Base-by-base conservation (phyloP, 2,113 vertebrate species). In the Petrocephalus microphthalmus region DNA sequence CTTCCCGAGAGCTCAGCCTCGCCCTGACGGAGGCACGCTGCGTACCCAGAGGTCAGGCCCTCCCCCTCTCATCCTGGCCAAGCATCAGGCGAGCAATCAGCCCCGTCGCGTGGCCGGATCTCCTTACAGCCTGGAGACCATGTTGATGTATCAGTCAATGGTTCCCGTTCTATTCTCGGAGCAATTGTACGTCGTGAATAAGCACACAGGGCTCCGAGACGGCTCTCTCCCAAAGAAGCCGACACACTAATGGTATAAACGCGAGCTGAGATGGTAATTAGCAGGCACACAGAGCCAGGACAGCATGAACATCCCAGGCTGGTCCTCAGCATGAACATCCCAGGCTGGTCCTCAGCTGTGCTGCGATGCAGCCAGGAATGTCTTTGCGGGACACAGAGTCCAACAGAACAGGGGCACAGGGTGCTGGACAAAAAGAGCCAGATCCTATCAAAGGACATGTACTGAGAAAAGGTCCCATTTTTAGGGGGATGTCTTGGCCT, bases 351-450 rank as follows among this genome's bases (percentile, higher is more conserved):
- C 84, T 0, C 57, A 78, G 22, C 29, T 67, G 45, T n/a, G 37
- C 42, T 87, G 78, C 60, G 90, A 89, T 86, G 56, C 86, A 85
- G 67, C 56, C 49, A 57, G 57, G 87, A 85, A 71, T 53, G 25
- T 78, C 74, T 57, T 60, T 74, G 74, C 37, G 1, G 88, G 53
- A 71, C 74, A 49, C 19, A 89, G 91, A 56, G 87, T 89, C 91
- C 89, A 86, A 92, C 89, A 91, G 92, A 86, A 47, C 86, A 19
- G 25, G 84, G 54, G 22, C 22, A 7, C 45, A 49, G 22, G 78
- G 19, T 83, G 45, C 19, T 37, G 33, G 57, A 89, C 60, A 51
- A 56, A 89, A 90, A 42, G 3, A 91, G 91, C 87, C 49, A 91
- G 87, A 91, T n/a, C 54, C 20, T 51, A 57, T 83, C 86, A 89